Percentiles rank a stretch among this genome's conserved stretches.
Conservation (phyloP, 2,113 vertebrate species). For the Gadus macrocephalus region DNA sequence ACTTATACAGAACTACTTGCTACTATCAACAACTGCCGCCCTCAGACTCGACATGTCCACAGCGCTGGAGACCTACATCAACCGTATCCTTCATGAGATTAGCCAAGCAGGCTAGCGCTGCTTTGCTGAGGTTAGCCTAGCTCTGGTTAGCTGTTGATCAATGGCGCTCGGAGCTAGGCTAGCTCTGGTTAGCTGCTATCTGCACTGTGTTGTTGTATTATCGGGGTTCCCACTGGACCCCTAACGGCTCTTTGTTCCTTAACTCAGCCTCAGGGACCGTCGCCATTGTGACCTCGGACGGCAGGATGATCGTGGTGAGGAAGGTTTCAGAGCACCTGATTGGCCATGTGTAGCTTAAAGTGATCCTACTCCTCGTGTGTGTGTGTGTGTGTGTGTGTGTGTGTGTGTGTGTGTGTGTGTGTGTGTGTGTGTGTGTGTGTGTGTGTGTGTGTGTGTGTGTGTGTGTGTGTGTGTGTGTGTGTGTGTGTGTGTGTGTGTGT, state of each 20-base stretch:
- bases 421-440: background rate
- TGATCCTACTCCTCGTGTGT: background rate
- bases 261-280: slow-evolving; percentile 82
- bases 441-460: background rate
- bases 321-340: background rate
- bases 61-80: slow-evolving; percentile 77
- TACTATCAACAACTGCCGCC: too few species aligned
- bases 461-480: background rate
- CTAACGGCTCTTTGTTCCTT: slow-evolving; percentile 60
- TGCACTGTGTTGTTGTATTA: background rate
- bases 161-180: background rate
- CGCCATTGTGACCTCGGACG: slow-evolving; percentile 94
- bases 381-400: background rate
- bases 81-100: slow-evolving; percentile 68
- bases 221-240: background rate
- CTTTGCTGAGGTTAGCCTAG: background rate
- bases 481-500: background rate
- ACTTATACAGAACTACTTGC: too few species aligned
- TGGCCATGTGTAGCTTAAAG: too few species aligned
- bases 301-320: slow-evolving; percentile 97
- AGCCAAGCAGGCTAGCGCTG: background rate
- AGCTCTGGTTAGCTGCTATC: background rate
- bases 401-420: background rate
- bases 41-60: slow-evolving; percentile 65
- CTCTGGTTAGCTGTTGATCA: background rate